Base-by-base conservation (phyloP, 2,888 invertebrate species). In the Aphidoletes aphidimyza region DNA sequence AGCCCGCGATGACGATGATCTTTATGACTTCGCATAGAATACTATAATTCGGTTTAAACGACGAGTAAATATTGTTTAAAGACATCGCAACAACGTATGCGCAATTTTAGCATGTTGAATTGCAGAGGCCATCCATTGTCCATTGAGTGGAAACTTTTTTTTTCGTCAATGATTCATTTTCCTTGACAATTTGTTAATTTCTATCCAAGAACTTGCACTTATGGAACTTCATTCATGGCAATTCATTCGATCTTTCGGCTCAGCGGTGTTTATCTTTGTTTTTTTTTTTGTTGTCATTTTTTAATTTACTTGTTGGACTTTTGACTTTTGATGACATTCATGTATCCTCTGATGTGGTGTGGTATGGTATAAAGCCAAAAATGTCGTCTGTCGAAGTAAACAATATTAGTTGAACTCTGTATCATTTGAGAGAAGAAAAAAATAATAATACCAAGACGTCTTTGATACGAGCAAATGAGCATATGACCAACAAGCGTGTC, bases 21-120 rank as follows among this genome's bases (percentile, higher is more conserved):
- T 69, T 69, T 30, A 69, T 69, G 69, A 69, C 69, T 30, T 69
- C n/a, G 69, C 69, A 69, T 69, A 69, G 69, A 69, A 69, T 69
- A 22, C 42, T 26, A 22, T 54, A 17, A 17, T 47, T 54, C 22
- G 3, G 2, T 54, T 54, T 30, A 30, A 11, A 14, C 47, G 47
- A 39, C 47, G 47, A 17, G n/a, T n/a, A n/a, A n/a, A n/a, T n/a
- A n/a, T n/a, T n/a, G n/a, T n/a, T n/a, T n/a, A n/a, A 47, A 47
- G 47, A 47, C 9, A 47, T 14, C 2, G 17, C 2, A 47, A 11
- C 6, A 11, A 11, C 19, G 17, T 3, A 6, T 26, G 26, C 54
- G 54, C 5, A 54, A 54, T 22, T 26, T 22, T 26, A 54, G 11
- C 0, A 22, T 22, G 5, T 17, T 54, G 22, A n/a, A 54, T 11